Evolutionary conservation across 2,113 vertebrate genomes (phyloP), one percentile per base, ranked within the genome.

Genomic region (Lates calcarifer): DNA sequence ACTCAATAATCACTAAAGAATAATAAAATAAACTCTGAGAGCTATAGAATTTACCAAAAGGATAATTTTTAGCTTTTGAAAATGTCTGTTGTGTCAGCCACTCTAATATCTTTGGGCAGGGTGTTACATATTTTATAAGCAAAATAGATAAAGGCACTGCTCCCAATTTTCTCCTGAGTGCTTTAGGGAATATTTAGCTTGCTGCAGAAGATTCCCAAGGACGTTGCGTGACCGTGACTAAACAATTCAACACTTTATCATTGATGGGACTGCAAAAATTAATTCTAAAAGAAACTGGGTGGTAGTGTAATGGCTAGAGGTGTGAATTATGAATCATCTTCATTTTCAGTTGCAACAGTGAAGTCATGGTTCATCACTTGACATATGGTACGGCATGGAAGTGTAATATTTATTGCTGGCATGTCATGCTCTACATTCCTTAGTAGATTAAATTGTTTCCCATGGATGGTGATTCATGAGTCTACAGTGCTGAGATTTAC

Each of bases 341-440:
- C 29, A 49, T 26, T 67, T 49, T 66, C 12, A 43, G 51, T 12
- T 9, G 18, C 35, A 31, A 13, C 28, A 61, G 64, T 15, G 3
- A 61, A 61, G 65, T 85, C 41, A 10, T 56, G 31, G 15, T 66
- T 81, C 61, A 64, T 63, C 39, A 51, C 1, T 60, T 2, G 0
- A 29, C 57, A 74, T 22, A 66, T 22, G 31, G 24, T 64, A 3
- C 13, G 29, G 43, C 9, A 14, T 60, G 24, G 41, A 57, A 47
- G 69, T 81, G 55, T 60, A 11, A 65, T 71, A 87, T 79, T 68
- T 77, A 87, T 45, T 28, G n/a, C 43, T 37, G 31, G 35, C 11
- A 35, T 75, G 74, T 39, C 33, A 74, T 10, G 1, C 57, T 82
- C 65, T 80, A 66, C 67, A 77, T 85, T 67, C 28, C 55, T 67